Evolutionary conservation across 2,113 vertebrate genomes (phyloP), one percentile per base, ranked within the genome.

Genomic region (Actinemys pallida): DNA sequence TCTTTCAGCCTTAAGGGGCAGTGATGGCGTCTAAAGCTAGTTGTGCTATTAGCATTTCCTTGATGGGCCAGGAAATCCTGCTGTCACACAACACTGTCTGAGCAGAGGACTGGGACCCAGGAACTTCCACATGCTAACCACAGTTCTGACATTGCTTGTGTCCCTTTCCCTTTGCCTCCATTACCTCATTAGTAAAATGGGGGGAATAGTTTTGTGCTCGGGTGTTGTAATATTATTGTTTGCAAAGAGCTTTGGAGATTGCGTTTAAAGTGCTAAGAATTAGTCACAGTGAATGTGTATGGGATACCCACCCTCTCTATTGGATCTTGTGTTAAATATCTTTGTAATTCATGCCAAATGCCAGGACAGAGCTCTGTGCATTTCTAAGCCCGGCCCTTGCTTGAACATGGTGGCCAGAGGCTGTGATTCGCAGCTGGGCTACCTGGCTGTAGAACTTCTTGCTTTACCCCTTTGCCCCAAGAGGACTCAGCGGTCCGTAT

Each of bases 281-380:
- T 4, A 12, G n/a, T 35, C 47, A 7, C 47, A 76, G 52, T 7
- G 50, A 4, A 1, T 1, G 12, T 3, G 27, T 5, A 11, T 42
- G 8, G 8, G n/a, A 72, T 72, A 1, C 35, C 0, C 1, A 8
- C 16, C 16, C 5, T 10, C 57, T 7, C 65, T 39, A 35, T 0
- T 22, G 5, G 42, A 90, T 56, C 10, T 54, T 14, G 20, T 53
- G n/a, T 57, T 49, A 54, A 42, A 59, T 12, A 25, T 54, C 47
- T 8, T 2, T 24, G 84, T 25, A 4, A 76, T 45, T 24, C 1
- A 5, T n/a, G 3, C 79, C 6, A 2, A 10, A 10, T n/a, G 12
- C 65, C 16, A 81, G 24, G 3, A 2, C 81, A 75, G 47, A 4
- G 2, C 72, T 45, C 42, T 78, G 42, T 47, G 75, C 47, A 78